These are phyloP conservation scores for Drymodes brunneopygia DNA, from an alignment of 2,113 vertebrate genomes.

Conservation along the genomic window DNA sequence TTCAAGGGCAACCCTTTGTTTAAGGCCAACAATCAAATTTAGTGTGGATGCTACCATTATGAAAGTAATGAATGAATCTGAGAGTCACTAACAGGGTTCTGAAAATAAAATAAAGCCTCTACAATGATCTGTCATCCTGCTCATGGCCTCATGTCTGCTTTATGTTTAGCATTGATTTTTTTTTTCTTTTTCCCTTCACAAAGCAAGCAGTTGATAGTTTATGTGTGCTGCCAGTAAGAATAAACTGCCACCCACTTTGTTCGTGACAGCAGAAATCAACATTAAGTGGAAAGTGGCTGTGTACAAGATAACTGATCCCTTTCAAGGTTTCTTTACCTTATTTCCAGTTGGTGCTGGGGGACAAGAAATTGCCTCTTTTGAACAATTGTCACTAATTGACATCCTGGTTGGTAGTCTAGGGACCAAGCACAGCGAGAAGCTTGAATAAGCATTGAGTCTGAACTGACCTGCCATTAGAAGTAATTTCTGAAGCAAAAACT, in stretches of 20 bases:
- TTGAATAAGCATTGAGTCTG: not conserved
- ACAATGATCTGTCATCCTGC: not conserved
- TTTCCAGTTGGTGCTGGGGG: not conserved
- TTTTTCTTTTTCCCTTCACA: not conserved
- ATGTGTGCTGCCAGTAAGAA: constrained; percentile 37
- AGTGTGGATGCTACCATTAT: not conserved
- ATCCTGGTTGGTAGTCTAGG: not conserved
- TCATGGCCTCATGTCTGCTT: constrained; percentile 6
- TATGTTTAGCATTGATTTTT: constrained; percentile 12
- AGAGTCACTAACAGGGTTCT: not conserved
- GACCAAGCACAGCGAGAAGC: not conserved
- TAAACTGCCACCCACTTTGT: constrained; percentile 32
- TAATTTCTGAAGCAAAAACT: not conserved
- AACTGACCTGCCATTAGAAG: not conserved
- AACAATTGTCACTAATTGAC: constrained; percentile 24
- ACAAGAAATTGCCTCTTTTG: constrained; percentile 20
- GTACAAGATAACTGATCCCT: constrained; percentile 1
- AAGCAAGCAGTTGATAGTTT: constrained; percentile 22
- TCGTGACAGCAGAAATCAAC: constrained; percentile 23
- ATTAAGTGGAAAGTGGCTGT: not conserved
- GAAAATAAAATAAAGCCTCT: constrained; percentile 40
- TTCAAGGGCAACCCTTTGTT: not conserved
- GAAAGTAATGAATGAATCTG: not conserved
- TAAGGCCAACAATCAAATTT: not conserved
- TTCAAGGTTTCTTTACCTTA: constrained; percentile 31